These are phyloP conservation scores for Morpho deidamia DNA, from an alignment of 2,888 invertebrate genomes.

Conservation along the genomic window DNA sequence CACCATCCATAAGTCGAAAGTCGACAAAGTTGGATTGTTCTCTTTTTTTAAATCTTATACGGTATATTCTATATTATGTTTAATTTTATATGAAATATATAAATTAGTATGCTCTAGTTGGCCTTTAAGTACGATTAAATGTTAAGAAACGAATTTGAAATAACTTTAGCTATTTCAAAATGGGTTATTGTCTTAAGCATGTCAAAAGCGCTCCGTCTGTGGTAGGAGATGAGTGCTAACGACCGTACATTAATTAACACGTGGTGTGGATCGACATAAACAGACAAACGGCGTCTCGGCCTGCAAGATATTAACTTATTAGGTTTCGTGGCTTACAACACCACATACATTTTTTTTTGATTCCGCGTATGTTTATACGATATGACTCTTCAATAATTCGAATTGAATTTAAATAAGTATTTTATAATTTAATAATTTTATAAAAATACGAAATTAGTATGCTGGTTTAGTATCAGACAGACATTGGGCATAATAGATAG, in stretches of 20 bases:
- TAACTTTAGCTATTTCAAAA: constrained; percentile 5
- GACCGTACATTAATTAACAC: constrained; percentile 43
- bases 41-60: too few species aligned
- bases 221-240: constrained; percentile 51
- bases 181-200: constrained; percentile 26
- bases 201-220: constrained; percentile 31
- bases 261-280: constrained; percentile 29
- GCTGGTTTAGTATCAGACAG: too few species aligned
- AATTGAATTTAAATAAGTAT: too few species aligned
- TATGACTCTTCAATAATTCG: not conserved
- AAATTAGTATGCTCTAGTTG: not conserved
- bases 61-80: too few species aligned
- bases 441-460: too few species aligned
- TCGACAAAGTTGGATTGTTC: too few species aligned
- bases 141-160: too few species aligned
- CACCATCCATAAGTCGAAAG: too few species aligned
- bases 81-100: not conserved
- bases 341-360: not conserved
- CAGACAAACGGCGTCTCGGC: constrained; percentile 18
- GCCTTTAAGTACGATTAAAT: too few species aligned
- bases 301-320: not conserved
- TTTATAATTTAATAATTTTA: too few species aligned
- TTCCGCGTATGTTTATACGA: not conserved
- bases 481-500: not conserved
- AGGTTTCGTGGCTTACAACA: not conserved